Evolutionary conservation across 2,113 vertebrate species (phyloP), one percentile per base, ranked within the genome.

Genomic region (Amblyornis subalaris): DNA sequence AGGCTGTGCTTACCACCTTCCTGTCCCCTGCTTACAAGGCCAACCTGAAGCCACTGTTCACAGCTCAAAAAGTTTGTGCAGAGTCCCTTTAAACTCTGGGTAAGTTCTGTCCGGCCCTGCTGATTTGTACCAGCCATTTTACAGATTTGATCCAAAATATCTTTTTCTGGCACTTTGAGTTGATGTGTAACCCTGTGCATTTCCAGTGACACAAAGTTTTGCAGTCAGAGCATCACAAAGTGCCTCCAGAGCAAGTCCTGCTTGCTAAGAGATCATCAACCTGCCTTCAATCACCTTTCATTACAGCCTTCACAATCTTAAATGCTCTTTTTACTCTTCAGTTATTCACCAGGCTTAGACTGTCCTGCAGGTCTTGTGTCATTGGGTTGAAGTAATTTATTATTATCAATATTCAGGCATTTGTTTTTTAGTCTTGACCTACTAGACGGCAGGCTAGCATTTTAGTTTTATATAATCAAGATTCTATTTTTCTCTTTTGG

Each of bases 111-210:
- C 40, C 25, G 35, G 13, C 22, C 36, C 9, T 38, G 24, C 38
- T 28, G 14, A 45, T 70, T n/a, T 81, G 9, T 21, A 54, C 29
- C 9, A 62, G 0, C 5, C 3, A 12, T 47, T 77, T 77, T 31
- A 73, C 7, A 54, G 36, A 29, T 50, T 54, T 77, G 25, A 25
- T 64, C 24, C 9, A 23, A 78, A 67, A 29, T 29, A 16, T 2
- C 5, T 40, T 66, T 67, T 71, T 35, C 55, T 47, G 18, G 6
- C 20, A 51, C 12, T 29, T 38, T 33, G 33, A 3, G 24, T 65
- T 36, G 7, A 40, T 20, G 13, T 4, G 2, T 40, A 14, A 5
- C 2, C 16, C 42, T 6, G 2, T 11, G 15, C 7, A 6, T 35
- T 29, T 8, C 42, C 21, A 8, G 3, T 23, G 25, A 64, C 3